A percentile compares a stretch with the other conserved stretches of the same genome.
phyloP scores from a whole-genome alignment of 1,140 invertebrate species.

The Stratiolaelaps scimitus region DNA sequence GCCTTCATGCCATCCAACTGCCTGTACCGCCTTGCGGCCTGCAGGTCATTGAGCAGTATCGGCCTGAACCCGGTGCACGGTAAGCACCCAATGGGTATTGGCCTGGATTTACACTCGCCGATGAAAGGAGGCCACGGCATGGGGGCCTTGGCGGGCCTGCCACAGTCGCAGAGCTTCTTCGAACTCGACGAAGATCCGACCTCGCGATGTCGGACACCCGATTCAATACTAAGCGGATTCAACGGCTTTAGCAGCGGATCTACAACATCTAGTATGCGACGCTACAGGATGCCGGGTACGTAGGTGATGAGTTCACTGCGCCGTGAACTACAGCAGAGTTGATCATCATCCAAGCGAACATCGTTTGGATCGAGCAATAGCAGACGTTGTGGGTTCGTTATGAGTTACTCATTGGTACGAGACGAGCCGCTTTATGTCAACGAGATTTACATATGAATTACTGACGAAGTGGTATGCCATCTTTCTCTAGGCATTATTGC shows the following conservation, averaged over 20 bases:
- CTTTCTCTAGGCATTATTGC: too few species aligned
- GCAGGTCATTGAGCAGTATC: slow-evolving; percentile 25
- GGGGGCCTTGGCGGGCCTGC: not conserved
- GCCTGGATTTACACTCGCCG: slow-evolving; percentile 11
- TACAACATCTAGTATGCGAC: slow-evolving; percentile 23
- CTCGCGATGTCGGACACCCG: slow-evolving; percentile 31
- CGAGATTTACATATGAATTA: too few species aligned
- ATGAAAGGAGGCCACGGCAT: not conserved
- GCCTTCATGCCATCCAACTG: too few species aligned
- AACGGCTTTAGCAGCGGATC: slow-evolving; percentile 33
- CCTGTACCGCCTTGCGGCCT: not conserved
- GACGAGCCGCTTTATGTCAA: too few species aligned
- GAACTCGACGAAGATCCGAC: slow-evolving; percentile 25
- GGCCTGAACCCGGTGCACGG: slow-evolving; percentile 18
- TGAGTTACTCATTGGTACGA: too few species aligned
- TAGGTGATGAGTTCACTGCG: too few species aligned
- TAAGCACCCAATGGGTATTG: slow-evolving; percentile 21
- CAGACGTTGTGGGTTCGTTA: too few species aligned
- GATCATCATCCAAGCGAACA: too few species aligned
- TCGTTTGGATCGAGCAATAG: too few species aligned
- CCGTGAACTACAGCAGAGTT: too few species aligned
- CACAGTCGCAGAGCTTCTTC: slow-evolving; percentile 18
- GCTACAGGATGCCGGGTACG: slow-evolving; percentile 19
- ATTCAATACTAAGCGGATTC: slow-evolving; percentile 32
- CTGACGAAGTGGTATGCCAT: too few species aligned